Evolutionary conservation across 2,113 vertebrate genomes (phyloP).

Genomic region (Hypomesus transpacificus): DNA sequence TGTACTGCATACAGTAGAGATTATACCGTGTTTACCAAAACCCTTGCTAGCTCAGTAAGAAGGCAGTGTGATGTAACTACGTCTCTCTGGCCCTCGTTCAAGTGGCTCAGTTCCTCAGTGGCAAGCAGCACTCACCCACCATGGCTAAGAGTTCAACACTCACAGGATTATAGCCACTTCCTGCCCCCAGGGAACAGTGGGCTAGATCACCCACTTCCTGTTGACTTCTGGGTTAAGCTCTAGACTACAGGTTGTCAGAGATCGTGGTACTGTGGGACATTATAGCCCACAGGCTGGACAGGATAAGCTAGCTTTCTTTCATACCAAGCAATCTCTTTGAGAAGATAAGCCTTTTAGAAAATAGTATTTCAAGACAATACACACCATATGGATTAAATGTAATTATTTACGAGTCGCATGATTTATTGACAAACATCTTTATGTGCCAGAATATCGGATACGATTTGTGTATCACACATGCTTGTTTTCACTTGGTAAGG

Average conservation of each 20-base stretch:
- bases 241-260: slow-evolving; percentile 1
- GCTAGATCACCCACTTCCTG: slow-evolving; percentile 30
- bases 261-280: background rate
- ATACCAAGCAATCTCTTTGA: background rate
- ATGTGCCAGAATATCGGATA: background rate
- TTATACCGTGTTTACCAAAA: background rate
- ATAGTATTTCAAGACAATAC: background rate
- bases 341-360: background rate
- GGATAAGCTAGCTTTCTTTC: background rate
- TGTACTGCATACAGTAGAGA: background rate
- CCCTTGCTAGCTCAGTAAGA: slow-evolving; percentile 9
- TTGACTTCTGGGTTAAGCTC: slow-evolving; percentile 33
- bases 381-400: background rate
- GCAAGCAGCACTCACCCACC: slow-evolving; percentile 18
- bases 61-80: slow-evolving; percentile 25
- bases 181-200: slow-evolving; percentile 26
- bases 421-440: slow-evolving; percentile 9
- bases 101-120: slow-evolving; percentile 33
- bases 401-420: background rate
- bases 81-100: slow-evolving; percentile 22
- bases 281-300: background rate
- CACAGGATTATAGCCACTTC: slow-evolving; percentile 47
- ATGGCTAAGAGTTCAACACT: slow-evolving; percentile 36
- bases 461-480: too few relatives aligned
- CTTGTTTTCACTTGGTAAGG: background rate